Percentiles rank a stretch among this genome's conserved stretches.
Evolutionary conservation across 2,797 vertebrate species (phyloP).

Genomic region (Enteromius anoplus): DNA sequence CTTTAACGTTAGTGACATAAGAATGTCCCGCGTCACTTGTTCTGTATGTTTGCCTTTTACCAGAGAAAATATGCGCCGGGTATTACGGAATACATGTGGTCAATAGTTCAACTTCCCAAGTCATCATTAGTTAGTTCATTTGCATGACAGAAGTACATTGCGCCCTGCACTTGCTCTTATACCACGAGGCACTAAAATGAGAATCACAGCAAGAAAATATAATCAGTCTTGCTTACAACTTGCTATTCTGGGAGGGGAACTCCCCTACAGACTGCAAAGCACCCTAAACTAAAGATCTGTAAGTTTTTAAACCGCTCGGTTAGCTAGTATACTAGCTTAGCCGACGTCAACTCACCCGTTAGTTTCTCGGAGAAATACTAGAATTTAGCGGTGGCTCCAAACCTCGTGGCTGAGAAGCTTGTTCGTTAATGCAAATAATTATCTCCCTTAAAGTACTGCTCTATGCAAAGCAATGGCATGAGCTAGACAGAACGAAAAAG

Average conservation of each 20-base stretch:
- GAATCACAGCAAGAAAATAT: not conserved
- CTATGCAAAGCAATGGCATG: not conserved
- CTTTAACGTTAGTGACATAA: not conserved
- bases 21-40: conserved; percentile 13
- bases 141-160: conserved; percentile 6
- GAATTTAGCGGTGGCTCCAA: not conserved
- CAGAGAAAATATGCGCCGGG: not conserved
- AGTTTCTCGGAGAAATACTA: conserved; percentile 23
- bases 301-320: conserved; percentile 9
- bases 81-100: conserved; percentile 7
- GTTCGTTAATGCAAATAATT: not conserved
- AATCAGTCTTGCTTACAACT: not conserved
- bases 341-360: conserved; percentile 35
- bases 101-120: conserved; percentile 17
- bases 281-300: not conserved
- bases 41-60: conserved; percentile 1
- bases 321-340: conserved; percentile 42
- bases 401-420: conserved; percentile 16
- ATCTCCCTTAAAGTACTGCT: not conserved
- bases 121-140: not conserved
- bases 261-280: not conserved
- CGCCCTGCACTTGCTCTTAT: conserved; percentile 29
- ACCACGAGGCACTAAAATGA: conserved; percentile 16
- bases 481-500: conserved; percentile 19
- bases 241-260: not conserved